Percentiles rank a stretch among this genome's conserved stretches.
Evolutionary conservation across 1,140 invertebrate genomes (phyloP).

Genomic region (Amphibalanus amphitrite): DNA sequence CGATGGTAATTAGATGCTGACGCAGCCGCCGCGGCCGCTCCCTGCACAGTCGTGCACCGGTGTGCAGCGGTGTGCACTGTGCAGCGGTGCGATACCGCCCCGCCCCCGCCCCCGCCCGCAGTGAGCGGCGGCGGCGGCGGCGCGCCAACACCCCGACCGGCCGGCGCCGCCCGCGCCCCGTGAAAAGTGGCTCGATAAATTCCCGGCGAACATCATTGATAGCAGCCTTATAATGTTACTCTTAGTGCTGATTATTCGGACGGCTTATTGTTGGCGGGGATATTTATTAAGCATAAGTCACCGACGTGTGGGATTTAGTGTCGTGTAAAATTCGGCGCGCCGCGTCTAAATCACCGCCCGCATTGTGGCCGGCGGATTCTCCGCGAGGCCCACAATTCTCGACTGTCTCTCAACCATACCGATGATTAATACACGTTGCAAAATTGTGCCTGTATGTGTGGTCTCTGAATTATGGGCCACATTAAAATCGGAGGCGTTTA

Average conservation of each 20-base stretch:
- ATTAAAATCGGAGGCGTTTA: slow-evolving; percentile 1
- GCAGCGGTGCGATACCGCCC: too few species aligned
- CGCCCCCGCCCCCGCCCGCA: too few species aligned
- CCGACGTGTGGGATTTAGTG: neutral
- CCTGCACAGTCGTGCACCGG: too few species aligned
- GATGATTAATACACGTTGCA: neutral
- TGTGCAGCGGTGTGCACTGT: too few species aligned
- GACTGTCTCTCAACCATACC: neutral
- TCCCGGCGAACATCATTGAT: neutral
- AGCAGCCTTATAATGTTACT: neutral
- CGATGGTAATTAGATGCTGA: too few species aligned
- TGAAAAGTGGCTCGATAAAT: neutral
- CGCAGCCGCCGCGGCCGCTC: too few species aligned
- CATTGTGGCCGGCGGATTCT: neutral
- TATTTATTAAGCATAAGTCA: slow-evolving; percentile 2
- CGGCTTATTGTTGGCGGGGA: neutral
- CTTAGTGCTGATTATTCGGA: neutral
- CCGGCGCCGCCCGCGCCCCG: too few species aligned
- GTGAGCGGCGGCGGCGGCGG: too few species aligned
- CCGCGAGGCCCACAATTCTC: neutral
- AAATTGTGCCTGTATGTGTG: slow-evolving; percentile 1
- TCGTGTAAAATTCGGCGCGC: neutral
- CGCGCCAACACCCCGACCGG: neutral
- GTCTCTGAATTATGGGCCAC: neutral
- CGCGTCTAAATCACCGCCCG: neutral